phyloP scores from a whole-genome alignment of 2,113 vertebrate species.

The Oophaga pumilio region DNA sequence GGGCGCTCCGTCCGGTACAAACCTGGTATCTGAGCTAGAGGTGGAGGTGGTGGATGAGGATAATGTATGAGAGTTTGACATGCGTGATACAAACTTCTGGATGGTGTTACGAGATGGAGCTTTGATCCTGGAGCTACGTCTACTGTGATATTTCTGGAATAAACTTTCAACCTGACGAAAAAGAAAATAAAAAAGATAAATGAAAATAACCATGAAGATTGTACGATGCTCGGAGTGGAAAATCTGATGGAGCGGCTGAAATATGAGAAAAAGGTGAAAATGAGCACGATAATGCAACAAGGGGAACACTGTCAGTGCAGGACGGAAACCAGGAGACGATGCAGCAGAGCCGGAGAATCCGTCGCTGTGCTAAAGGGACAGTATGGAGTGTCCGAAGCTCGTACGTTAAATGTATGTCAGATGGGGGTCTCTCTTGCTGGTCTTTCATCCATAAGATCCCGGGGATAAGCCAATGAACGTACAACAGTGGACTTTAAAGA shows the following conservation, averaged over 20 bases:
- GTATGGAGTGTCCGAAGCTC: too few relatives aligned
- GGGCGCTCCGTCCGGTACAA: conserved; percentile 61
- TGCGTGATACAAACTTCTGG: conserved; percentile 92
- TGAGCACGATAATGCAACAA: background rate
- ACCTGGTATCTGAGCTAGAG: conserved; percentile 91
- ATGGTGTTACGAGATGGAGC: conserved; percentile 91
- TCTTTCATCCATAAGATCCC: too few relatives aligned
- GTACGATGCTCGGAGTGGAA: background rate
- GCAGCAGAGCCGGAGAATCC: background rate
- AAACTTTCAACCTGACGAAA: conserved; percentile 88
- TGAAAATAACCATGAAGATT: background rate
- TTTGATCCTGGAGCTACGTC: conserved; percentile 91
- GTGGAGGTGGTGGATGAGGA: conserved; percentile 84
- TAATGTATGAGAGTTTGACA: conserved; percentile 87
- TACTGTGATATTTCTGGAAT: conserved; percentile 92
- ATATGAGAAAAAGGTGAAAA: background rate
- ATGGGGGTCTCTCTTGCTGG: too few relatives aligned
- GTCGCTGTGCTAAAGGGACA: background rate
- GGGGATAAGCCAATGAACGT: too few relatives aligned
- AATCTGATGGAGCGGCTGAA: background rate
- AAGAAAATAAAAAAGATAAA: conserved; percentile 56
- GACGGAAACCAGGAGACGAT: background rate
- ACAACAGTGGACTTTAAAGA: too few relatives aligned
- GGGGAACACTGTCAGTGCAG: background rate
- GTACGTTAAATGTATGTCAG: too few relatives aligned